A percentile compares a stretch with the other conserved stretches of the same genome.
Conservation (phyloP, 2,888 invertebrate species). For the Cyrtodaria siliqua region DNA sequence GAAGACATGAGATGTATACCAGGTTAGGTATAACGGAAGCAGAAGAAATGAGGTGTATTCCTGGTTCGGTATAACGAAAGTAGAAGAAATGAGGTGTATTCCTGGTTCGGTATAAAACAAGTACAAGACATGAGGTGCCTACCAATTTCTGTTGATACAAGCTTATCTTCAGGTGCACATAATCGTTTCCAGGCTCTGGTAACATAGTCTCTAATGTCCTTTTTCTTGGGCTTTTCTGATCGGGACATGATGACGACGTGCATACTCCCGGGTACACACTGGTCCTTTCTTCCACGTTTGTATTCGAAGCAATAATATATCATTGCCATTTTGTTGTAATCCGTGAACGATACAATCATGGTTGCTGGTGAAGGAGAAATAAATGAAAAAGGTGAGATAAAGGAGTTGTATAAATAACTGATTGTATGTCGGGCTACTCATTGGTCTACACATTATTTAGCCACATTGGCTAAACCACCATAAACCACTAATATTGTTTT, state of each 20-base stretch:
- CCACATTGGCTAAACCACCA: too few species aligned
- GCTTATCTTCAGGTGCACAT: constrained; percentile 37
- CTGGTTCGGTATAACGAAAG: too few species aligned
- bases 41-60: too few species aligned
- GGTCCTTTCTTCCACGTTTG: constrained; percentile 28
- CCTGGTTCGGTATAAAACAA: neutral
- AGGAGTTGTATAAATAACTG: neutral
- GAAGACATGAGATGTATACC: too few species aligned
- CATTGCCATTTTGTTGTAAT: constrained; percentile 53
- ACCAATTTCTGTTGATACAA: constrained; percentile 46
- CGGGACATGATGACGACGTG: constrained; percentile 58
- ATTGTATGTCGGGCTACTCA: too few species aligned
- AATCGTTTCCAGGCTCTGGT: constrained; percentile 29
- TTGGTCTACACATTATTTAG: too few species aligned
- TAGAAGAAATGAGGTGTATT: too few species aligned
- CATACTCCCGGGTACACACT: constrained; percentile 31
- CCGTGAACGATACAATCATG: constrained; percentile 60
- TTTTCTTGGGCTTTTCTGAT: constrained; percentile 12
- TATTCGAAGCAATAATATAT: constrained; percentile 54
- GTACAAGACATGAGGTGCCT: neutral
- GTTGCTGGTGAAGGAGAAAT: constrained; percentile 44
- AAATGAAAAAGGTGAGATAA: neutral
- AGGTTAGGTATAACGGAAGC: too few species aligned
- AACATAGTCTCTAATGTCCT: constrained; percentile 17
- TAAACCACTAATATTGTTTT: too few species aligned